A percentile compares a stretch with the other conserved stretches of the same genome.
Evolutionary conservation across 2,113 vertebrate species (phyloP).

Genomic region (Vimba vimba): DNA sequence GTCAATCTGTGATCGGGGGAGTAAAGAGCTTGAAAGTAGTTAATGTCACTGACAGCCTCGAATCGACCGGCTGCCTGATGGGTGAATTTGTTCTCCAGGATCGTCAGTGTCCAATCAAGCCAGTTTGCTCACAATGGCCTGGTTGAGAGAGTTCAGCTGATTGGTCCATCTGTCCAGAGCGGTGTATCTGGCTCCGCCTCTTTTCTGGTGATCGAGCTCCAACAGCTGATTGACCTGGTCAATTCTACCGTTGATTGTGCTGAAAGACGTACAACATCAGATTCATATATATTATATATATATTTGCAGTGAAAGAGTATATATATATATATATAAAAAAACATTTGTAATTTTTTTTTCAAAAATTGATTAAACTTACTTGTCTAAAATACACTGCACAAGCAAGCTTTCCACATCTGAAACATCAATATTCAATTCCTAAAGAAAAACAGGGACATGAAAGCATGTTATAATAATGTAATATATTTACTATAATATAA

Average conservation of each 20-base stretch:
- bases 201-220: slow-evolving; percentile 98
- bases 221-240: slow-evolving; percentile 95
- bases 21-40: slow-evolving; percentile 51
- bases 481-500: neutral
- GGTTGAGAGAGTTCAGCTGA: slow-evolving; percentile 99
- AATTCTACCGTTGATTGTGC: slow-evolving; percentile 95
- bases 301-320: neutral
- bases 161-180: slow-evolving; percentile 99
- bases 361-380: slow-evolving; percentile 82
- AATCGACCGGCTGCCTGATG: slow-evolving; percentile 40
- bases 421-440: slow-evolving; percentile 99
- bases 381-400: slow-evolving; percentile 99
- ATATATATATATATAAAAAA: too few relatives aligned
- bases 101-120: slow-evolving; percentile 77
- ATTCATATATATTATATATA: too few relatives aligned
- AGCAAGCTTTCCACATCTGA: slow-evolving; percentile 99
- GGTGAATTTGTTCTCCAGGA: slow-evolving; percentile 25
- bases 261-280: slow-evolving; percentile 63
- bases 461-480: neutral
- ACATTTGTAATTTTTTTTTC: neutral
- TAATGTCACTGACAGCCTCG: slow-evolving; percentile 55
- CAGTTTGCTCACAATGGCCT: slow-evolving; percentile 99
- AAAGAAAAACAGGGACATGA: slow-evolving; percentile 44
- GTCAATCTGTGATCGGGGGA: slow-evolving; percentile 47
- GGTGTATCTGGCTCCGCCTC: slow-evolving; percentile 95